phyloP scores from a whole-genome alignment of 2,797 vertebrate species.

The Acrossocheilus fasciatus region DNA sequence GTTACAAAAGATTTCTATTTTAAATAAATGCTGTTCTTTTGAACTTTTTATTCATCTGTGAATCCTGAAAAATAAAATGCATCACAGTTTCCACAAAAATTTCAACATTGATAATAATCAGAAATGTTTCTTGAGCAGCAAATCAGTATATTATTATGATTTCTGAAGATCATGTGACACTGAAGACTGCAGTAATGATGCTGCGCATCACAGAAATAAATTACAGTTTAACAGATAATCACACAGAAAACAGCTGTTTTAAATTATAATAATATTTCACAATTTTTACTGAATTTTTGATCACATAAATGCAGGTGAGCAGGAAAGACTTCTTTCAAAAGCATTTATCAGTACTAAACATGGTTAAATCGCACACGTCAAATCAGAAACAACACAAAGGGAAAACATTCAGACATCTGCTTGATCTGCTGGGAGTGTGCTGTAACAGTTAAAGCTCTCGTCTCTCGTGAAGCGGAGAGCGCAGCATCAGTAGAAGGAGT shows the following conservation, averaged over 20 bases:
- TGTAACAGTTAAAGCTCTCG: not conserved
- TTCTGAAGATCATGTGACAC: constrained; percentile 5
- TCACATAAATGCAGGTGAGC: not conserved
- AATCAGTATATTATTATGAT: not conserved
- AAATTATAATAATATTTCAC: not conserved
- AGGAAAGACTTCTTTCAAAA: not conserved
- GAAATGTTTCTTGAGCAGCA: not conserved
- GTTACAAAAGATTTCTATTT: not conserved
- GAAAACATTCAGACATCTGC: not conserved
- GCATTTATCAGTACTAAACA: not conserved
- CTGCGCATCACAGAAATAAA: not conserved
- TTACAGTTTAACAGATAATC: rapidly evolving
- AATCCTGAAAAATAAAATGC: not conserved
- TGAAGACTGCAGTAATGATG: not conserved
- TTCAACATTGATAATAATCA: not conserved
- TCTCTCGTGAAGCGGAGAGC: not conserved
- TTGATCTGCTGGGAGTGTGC: not conserved
- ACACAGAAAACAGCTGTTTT: not conserved
- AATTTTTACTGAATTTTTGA: not conserved
- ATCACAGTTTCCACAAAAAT: not conserved
- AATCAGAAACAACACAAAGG: not conserved
- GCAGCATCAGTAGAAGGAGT: constrained; percentile 90
- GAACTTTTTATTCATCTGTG: not conserved
- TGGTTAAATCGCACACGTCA: not conserved
- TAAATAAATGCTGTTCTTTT: not conserved